These are phyloP conservation scores for Lepilemur septentrionalis DNA, from an alignment of 2,797 vertebrate genomes.

Conservation along the genomic window DNA sequence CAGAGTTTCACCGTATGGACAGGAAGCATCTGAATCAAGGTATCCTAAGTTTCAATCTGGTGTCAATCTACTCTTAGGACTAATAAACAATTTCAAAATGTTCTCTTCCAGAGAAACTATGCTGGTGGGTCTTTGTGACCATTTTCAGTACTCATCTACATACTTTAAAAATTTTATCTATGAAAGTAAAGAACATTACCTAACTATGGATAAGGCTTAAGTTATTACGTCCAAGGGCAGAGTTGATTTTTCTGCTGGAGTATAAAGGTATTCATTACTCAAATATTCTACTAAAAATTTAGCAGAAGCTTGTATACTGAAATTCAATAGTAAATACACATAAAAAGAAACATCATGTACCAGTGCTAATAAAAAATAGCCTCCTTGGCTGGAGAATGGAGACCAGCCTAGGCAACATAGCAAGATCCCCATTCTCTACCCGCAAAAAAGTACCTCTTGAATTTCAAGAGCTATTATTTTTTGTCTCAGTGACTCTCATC, in stretches of 20 bases:
- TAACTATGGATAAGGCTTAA: not conserved
- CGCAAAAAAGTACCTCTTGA: not conserved
- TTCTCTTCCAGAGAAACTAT: not conserved
- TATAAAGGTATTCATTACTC: not conserved
- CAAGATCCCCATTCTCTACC: not conserved
- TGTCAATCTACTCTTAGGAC: not conserved
- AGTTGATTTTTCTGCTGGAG: not conserved
- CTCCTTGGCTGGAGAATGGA: not conserved
- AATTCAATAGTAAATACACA: not conserved
- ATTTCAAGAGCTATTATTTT: not conserved
- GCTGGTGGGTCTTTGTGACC: not conserved
- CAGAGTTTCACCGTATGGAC: not conserved
- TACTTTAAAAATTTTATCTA: not conserved
- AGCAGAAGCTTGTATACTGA: not conserved
- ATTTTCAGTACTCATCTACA: not conserved
- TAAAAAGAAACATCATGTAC: not conserved
- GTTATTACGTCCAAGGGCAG: not conserved
- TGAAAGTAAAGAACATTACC: not conserved
- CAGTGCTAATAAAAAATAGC: not conserved
- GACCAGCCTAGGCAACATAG: not conserved
- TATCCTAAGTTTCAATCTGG: not conserved
- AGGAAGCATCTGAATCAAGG: not conserved
- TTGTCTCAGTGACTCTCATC: not conserved
- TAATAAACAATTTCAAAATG: constrained; percentile 22
- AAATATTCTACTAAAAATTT: constrained; percentile 28